These are phyloP conservation scores for Galagoides demidoff DNA, from an alignment of 2,797 vertebrate species.

Conservation along the genomic window DNA sequence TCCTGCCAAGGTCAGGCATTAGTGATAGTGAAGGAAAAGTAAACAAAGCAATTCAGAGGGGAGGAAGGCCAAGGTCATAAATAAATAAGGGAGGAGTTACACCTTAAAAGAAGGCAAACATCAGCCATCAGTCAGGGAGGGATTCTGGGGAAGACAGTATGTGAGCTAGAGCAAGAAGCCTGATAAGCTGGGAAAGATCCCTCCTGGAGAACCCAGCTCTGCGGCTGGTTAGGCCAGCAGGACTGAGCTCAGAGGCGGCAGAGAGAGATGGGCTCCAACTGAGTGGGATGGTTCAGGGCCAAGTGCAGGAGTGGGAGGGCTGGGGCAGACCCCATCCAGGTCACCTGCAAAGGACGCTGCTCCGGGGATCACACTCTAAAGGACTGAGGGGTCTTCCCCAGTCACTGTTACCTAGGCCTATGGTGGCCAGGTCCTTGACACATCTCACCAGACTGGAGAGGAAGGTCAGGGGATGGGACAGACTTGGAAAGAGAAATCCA, in stretches of 20 bases:
- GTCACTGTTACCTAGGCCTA: rapidly evolving
- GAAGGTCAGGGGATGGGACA: neutral
- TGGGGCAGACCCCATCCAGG: too few relatives aligned
- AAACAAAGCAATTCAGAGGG: neutral
- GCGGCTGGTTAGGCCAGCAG: rapidly evolving
- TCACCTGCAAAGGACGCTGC: rapidly evolving
- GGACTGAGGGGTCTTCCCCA: rapidly evolving
- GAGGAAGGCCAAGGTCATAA: rapidly evolving
- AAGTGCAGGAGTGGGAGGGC: rapidly evolving
- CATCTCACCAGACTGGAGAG: rapidly evolving
- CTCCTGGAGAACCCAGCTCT: rapidly evolving
- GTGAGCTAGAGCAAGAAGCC: neutral
- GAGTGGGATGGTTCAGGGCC: too few relatives aligned
- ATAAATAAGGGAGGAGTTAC: rapidly evolving
- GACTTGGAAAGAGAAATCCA: neutral
- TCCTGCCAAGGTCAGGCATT: rapidly evolving
- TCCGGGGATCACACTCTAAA: neutral
- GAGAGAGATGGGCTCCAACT: neutral
- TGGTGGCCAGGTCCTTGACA: rapidly evolving
- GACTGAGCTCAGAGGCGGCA: rapidly evolving
- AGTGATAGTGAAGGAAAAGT: neutral
- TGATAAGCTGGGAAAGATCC: neutral
- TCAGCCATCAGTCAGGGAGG: too few relatives aligned
- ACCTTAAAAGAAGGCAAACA: neutral
- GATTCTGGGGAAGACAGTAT: neutral